Evolutionary conservation across 2,888 invertebrate species (phyloP).

Genomic region (Phoronis australis): DNA sequence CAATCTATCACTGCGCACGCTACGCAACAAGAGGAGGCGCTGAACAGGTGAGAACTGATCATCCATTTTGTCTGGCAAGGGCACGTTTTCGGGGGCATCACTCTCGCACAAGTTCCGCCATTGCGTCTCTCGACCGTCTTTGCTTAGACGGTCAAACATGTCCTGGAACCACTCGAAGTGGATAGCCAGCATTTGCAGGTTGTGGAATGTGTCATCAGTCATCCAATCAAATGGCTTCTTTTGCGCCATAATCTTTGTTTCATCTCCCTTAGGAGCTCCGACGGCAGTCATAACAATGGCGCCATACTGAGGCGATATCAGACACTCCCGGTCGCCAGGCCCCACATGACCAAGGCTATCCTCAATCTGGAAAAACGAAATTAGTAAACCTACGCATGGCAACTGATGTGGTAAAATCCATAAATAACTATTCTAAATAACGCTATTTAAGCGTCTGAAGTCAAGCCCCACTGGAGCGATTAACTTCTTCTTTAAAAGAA

Average conservation of each 20-base stretch:
- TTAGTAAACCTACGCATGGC: too few species aligned
- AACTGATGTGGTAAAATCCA: too few species aligned
- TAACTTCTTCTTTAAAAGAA: background rate
- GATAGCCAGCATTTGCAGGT: constrained; percentile 49
- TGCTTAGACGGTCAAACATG: constrained; percentile 51
- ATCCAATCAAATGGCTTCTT: constrained; percentile 55
- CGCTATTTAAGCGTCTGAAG: background rate
- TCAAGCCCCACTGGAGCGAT: background rate
- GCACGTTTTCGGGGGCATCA: constrained; percentile 40
- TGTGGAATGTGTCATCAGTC: constrained; percentile 51
- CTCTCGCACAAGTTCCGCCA: constrained; percentile 51
- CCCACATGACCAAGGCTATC: constrained; percentile 39
- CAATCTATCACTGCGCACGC: constrained; percentile 46
- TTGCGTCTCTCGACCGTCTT: constrained; percentile 50
- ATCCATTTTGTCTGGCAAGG: constrained; percentile 50
- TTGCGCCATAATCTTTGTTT: constrained; percentile 34
- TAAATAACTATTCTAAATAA: background rate
- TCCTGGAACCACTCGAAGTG: constrained; percentile 53
- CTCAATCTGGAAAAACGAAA: constrained; percentile 32
- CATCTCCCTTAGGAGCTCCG: constrained; percentile 25
- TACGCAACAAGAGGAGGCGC: constrained; percentile 45
- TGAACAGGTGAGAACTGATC: constrained; percentile 45
- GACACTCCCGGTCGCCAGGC: constrained; percentile 48
- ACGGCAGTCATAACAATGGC: constrained; percentile 43
- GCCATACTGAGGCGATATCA: constrained; percentile 48